Evolutionary conservation across 2,797 vertebrate species (phyloP).

Genomic region (Loriculus beryllinus): DNA sequence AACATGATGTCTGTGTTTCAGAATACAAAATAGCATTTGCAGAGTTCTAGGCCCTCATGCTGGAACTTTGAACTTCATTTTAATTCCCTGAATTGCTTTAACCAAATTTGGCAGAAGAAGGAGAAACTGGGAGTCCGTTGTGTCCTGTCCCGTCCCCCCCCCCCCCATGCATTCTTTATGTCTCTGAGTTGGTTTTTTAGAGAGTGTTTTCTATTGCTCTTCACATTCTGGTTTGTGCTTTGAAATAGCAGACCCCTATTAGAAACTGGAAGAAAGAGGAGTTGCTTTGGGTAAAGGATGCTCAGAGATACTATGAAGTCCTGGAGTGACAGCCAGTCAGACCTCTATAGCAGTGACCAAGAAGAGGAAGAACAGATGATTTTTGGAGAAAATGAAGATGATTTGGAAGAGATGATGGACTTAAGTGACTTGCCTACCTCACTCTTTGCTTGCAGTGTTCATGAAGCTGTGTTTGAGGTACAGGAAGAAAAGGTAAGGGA

Average conservation of each 20-base stretch:
- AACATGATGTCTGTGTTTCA: not conserved
- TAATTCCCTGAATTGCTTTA: not conserved
- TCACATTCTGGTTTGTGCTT: not conserved
- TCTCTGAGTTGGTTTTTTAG: not conserved
- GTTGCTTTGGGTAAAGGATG: conserved; percentile 66
- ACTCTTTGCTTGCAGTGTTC: conserved; percentile 90
- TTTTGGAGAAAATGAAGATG: conserved; percentile 85
- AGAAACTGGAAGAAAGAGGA: not conserved
- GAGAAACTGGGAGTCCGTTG: not conserved
- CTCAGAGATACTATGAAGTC: conserved; percentile 83
- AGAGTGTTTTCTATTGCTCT: not conserved
- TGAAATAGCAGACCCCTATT: not conserved
- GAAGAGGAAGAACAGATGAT: conserved; percentile 91
- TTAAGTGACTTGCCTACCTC: conserved; percentile 90
- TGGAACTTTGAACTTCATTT: not conserved
- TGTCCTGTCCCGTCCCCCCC: fast-evolving
- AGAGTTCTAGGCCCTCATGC: not conserved
- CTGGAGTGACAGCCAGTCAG: conserved; percentile 86
- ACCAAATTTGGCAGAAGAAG: not conserved
- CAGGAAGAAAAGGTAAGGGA: conserved; percentile 83
- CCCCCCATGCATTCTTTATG: not conserved
- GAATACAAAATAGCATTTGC: not conserved
- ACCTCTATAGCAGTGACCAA: conserved; percentile 89
- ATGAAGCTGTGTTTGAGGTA: conserved; percentile 86
- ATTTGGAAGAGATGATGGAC: conserved; percentile 92